Conservation (phyloP, 2,113 vertebrate genomes). For the Siniperca knerii region DNA sequence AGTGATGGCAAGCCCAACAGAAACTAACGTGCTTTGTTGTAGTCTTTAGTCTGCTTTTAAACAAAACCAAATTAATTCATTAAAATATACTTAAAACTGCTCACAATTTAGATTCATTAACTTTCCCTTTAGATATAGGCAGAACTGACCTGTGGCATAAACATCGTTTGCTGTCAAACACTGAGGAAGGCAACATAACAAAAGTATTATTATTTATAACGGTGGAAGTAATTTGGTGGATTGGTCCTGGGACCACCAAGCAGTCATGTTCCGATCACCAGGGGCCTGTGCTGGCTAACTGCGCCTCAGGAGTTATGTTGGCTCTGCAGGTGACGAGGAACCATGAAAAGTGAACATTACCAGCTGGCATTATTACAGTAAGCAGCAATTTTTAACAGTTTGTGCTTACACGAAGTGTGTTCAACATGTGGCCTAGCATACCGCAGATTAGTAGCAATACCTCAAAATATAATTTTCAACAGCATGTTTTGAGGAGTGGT, state of each 20-base stretch:
- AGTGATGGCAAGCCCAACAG: conserved; percentile 61
- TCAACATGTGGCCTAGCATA: conserved; percentile 17
- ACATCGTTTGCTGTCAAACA: background rate
- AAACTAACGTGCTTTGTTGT: background rate
- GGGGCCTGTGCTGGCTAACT: background rate
- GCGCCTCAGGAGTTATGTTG: background rate
- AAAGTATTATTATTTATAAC: background rate
- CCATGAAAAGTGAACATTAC: background rate
- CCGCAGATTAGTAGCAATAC: conserved; percentile 27
- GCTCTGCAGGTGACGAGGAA: background rate
- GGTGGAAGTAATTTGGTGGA: background rate
- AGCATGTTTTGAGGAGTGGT: conserved; percentile 25
- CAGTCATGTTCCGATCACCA: background rate
- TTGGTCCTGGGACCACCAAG: background rate
- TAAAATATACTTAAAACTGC: background rate
- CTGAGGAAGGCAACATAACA: background rate
- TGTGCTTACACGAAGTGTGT: background rate
- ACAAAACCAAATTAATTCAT: background rate
- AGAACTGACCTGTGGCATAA: background rate
- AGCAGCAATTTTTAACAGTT: background rate
- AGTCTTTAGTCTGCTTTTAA: background rate
- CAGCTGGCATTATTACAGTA: background rate
- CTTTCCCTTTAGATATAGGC: background rate
- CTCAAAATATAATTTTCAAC: conserved; percentile 12
- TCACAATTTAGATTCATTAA: background rate